Evolutionary conservation across 2,113 vertebrate genomes (phyloP), one percentile per base, ranked within the genome.

Genomic region (Calidris pugnax): DNA sequence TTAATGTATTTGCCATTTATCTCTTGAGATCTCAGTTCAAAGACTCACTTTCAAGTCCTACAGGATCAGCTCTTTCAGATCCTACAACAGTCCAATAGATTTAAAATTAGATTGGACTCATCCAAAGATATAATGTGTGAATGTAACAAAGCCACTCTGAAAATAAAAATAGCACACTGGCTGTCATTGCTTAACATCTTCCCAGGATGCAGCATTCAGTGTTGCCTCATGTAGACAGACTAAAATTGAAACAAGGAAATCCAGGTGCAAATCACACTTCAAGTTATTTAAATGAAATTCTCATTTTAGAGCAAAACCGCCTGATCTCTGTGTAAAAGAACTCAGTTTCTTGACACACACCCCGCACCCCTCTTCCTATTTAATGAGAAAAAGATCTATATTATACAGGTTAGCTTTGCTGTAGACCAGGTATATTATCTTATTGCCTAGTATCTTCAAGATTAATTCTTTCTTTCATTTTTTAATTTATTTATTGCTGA

Each of bases 1-100:
- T 94, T 95, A 96, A 97, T 95, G 91, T 93, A 93, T 92, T 93
- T 95, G 91, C 81, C 90, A 95, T 95, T 95, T 96, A 95, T 97
- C 97, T 96, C 53, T 33, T 91, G 95, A 97, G 93, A 97, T 97
- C 91, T 89, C 71, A 59, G 95, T 96, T 97, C 96, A 91, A 93
- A 97, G 94, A 83, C 71, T 94, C 33, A 4, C 80, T 92, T 85
- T 57, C 67, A 94, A 96, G 96, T 95, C 93, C 84, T 95, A 83
- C 89, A 91, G 94, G 89, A 97, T 97, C 95, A 97, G 86, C 90
- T 95, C 69, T 91, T 95, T 96, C 89, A 87, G 92, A 89, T 96
- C 92, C 74, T 97, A 66, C 50, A 87, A 50, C 57, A 91, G 71
- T 55, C 91, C 85, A 69, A 39, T 59, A 93, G 94, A 85, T 95